Evolutionary conservation across 2,888 invertebrate genomes (phyloP), one percentile per base, ranked within the genome.

Genomic region (Troides oblongomaculatus): DNA sequence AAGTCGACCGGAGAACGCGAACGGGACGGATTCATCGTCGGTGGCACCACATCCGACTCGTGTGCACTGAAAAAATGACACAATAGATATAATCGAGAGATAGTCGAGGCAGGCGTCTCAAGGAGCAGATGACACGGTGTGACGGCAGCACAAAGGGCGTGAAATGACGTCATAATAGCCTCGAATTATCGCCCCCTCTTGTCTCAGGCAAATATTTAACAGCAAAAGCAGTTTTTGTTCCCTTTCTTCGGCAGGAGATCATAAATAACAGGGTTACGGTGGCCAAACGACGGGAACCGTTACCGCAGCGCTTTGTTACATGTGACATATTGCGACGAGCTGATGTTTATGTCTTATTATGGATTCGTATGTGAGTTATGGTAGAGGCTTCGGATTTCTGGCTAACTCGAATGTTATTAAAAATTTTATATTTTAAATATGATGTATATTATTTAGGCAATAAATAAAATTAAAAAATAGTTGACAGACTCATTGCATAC

Each of bases 191-290:
- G 85, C 89, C 83, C 90, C 88, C 90, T 91, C 91, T 90, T 92
- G 92, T 92, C 92, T 92, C 90, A 90, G 86, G 88, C 89, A 92
- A 92, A 92, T 92, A 92, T 92, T 92, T 92, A 92, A 90, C 90
- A 88, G 84, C 88, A 89, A 82, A 39, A 85, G 83, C 84, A 81
- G 87, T 90, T 91, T 91, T 90, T 91, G 84, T 90, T 81, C 87
- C 87, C 82, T 79, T 88, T 89, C 88, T 89, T 88, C 83, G 85
- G 86, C 84, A 87, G 83, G 81, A 87, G 87, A 89, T 84, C 87
- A 89, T 92, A 92, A 92, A 92, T 92, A 88, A 90, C 88, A 84
- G 84, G 82, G 87, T 84, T 85, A 85, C 82, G 80, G 84, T 81
- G 84, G 90, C 88, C 89, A 89, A 90, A 90, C 89, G 90, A 89